Evolutionary conservation across 92 coral and sea anemone species (phyloP).

Genomic region (Zoanthus sociatus): DNA sequence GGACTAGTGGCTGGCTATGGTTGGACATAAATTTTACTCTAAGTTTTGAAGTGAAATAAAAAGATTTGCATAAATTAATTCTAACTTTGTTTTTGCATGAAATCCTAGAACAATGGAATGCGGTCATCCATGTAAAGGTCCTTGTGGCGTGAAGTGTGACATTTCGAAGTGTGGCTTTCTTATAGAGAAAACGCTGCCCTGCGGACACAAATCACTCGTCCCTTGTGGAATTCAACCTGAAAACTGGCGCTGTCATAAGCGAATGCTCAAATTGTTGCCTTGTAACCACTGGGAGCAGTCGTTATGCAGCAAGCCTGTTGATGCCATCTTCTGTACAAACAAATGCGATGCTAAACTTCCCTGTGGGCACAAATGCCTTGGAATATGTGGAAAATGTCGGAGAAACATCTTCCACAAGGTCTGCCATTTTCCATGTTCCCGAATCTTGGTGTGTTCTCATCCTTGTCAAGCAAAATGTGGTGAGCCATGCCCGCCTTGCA

Average conservation of each 20-base stretch:
- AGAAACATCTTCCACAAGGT: constrained; percentile 58
- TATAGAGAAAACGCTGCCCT: constrained; percentile 44
- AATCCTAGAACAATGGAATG: constrained; percentile 40
- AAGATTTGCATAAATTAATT: neutral
- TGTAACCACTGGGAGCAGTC: constrained; percentile 70
- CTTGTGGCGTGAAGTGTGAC: constrained; percentile 48
- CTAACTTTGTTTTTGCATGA: neutral
- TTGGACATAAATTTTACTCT: neutral
- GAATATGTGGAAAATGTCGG: constrained; percentile 60
- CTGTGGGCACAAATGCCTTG: constrained; percentile 77
- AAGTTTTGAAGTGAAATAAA: neutral
- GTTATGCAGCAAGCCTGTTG: constrained; percentile 47
- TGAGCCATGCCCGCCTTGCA: constrained; percentile 82
- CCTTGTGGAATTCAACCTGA: constrained; percentile 70
- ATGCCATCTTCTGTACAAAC: constrained; percentile 51
- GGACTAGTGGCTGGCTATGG: no score
- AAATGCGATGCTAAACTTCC: constrained; percentile 60
- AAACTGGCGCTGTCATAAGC: constrained; percentile 52
- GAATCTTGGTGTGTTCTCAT: constrained; percentile 75
- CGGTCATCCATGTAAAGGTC: constrained; percentile 58
- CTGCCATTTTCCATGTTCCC: constrained; percentile 69
- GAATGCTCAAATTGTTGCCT: constrained; percentile 53
- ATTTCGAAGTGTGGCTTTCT: constrained; percentile 39
- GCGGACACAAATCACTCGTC: constrained; percentile 58
- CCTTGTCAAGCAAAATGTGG: constrained; percentile 68